phyloP scores from a whole-genome alignment of 2,888 invertebrate species.

The Drosophila testacea region DNA sequence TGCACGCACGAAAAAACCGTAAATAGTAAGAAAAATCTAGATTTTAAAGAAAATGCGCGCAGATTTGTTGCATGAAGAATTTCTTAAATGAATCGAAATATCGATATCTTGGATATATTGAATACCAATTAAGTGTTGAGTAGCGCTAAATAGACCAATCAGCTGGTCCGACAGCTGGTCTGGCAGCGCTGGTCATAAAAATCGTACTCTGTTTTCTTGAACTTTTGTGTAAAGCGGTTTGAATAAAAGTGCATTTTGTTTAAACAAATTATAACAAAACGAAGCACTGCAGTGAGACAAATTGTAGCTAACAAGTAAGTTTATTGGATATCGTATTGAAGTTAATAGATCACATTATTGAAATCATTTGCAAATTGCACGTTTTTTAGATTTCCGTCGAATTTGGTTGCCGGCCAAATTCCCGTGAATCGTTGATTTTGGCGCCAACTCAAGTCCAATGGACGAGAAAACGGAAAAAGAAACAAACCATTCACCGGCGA shows the following conservation, averaged over 20 bases:
- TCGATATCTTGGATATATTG: neutral
- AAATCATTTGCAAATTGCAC: neutral
- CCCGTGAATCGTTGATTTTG: conserved; percentile 14
- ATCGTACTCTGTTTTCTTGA: neutral
- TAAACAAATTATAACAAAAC: conserved; percentile 11
- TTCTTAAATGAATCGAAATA: neutral
- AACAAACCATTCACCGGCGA: neutral
- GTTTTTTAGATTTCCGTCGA: conserved; percentile 15
- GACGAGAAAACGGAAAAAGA: conserved; percentile 10
- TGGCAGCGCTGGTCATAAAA: conserved; percentile 14
- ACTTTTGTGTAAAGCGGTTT: conserved; percentile 4
- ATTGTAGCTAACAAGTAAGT: conserved; percentile 9
- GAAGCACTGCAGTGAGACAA: neutral
- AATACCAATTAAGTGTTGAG: neutral
- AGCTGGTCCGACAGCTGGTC: conserved; percentile 9
- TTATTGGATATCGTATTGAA: neutral
- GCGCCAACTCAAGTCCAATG: conserved; percentile 32
- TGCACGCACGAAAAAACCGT: no score
- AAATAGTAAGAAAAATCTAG: neutral
- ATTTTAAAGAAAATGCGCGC: conserved; percentile 34
- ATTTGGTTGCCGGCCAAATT: conserved; percentile 13
- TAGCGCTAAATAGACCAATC: neutral
- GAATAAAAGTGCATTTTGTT: conserved; percentile 1
- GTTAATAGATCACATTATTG: neutral
- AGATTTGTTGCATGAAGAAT: neutral